Percentiles rank a stretch among this genome's conserved stretches.
These are phyloP conservation scores for Cryptoprocta ferox DNA, from an alignment of 2,797 vertebrate genomes.

Conservation along the genomic window DNA sequence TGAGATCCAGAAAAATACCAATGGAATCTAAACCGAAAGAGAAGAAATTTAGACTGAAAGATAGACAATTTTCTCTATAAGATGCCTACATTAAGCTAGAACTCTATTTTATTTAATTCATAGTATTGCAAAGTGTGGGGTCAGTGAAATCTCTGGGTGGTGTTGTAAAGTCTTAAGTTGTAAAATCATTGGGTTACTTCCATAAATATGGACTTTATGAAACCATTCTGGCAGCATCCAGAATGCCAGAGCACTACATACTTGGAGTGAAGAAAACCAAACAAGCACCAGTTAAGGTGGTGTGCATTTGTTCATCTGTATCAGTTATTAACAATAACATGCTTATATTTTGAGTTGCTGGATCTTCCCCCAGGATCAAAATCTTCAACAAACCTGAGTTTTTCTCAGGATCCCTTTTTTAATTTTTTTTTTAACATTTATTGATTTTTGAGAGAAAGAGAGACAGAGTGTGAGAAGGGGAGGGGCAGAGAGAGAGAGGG, in stretches of 20 bases:
- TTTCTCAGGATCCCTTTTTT: neutral
- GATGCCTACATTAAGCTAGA: neutral
- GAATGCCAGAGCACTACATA: neutral
- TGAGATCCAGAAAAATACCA: neutral
- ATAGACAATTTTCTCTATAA: neutral
- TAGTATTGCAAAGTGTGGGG: neutral
- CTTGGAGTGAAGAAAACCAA: neutral
- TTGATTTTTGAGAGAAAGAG: too few species aligned
- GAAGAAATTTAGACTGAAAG: neutral
- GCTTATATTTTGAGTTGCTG: neutral
- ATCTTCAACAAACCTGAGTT: neutral
- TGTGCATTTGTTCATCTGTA: neutral
- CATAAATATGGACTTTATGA: neutral
- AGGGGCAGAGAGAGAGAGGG: too few species aligned
- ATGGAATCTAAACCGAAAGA: neutral
- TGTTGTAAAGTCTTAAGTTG: neutral
- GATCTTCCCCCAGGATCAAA: neutral
- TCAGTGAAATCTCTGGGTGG: neutral
- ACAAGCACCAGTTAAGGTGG: neutral
- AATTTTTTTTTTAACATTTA: too few species aligned
- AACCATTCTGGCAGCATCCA: neutral
- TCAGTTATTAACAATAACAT: neutral
- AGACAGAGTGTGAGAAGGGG: too few species aligned
- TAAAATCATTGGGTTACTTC: neutral
- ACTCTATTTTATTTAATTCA: neutral